These are phyloP conservation scores for Odontamblyopus lacepedii DNA, from an alignment of 2,797 vertebrate species.

Conservation along the genomic window DNA sequence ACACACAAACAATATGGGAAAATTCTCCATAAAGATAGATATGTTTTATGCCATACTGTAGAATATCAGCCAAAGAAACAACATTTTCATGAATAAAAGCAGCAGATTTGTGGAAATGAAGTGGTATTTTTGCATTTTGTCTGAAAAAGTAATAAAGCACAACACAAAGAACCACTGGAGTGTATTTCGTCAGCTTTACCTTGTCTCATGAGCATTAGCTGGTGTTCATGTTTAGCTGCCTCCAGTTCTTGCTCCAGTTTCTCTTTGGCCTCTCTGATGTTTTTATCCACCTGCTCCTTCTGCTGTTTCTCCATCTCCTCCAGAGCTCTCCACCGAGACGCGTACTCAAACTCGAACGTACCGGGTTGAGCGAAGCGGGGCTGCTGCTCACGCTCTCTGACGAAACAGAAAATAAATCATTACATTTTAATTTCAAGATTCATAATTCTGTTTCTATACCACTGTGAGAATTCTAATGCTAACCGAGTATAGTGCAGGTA, in stretches of 20 bases:
- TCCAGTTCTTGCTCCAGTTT: slow-evolving; percentile 98
- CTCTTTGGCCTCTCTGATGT: slow-evolving; percentile 94
- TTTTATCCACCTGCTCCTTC: slow-evolving; percentile 92
- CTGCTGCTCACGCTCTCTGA: slow-evolving; percentile 89
- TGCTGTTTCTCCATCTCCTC: slow-evolving; percentile 98
- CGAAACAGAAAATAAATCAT: slow-evolving; percentile 15
- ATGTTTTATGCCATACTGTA: no score
- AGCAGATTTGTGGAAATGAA: neutral
- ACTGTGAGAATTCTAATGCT: neutral
- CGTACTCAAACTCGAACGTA: slow-evolving; percentile 98
- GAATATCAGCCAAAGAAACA: no score
- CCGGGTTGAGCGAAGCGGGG: slow-evolving; percentile 96
- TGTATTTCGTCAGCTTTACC: slow-evolving; percentile 68
- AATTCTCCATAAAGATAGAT: no score
- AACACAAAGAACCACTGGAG: no score
- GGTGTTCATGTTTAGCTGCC: slow-evolving; percentile 95
- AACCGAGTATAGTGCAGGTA: no score
- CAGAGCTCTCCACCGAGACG: slow-evolving; percentile 96
- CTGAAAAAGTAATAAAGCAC: no score
- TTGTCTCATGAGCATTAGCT: slow-evolving; percentile 98
- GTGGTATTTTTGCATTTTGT: no score
- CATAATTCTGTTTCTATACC: neutral
- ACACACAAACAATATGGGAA: no score
- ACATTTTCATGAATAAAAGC: no score
- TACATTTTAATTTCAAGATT: neutral